phyloP scores from a whole-genome alignment of 2,888 invertebrate species.

The Drosophila testacea region DNA sequence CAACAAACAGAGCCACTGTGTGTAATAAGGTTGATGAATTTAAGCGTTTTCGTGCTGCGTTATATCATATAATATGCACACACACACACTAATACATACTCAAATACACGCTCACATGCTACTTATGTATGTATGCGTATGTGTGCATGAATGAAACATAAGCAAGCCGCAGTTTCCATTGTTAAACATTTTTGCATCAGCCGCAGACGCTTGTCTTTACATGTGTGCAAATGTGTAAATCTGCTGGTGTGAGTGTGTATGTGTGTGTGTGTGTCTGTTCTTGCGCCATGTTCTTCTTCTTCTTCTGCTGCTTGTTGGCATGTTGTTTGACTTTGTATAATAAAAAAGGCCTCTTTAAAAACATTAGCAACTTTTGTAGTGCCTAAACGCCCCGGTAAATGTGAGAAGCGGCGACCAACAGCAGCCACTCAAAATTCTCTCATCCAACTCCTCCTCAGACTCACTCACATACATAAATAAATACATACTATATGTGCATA shows the following conservation, averaged over 20 bases:
- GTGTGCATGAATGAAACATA: constrained; percentile 74
- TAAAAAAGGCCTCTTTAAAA: constrained; percentile 81
- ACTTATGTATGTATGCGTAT: constrained; percentile 49
- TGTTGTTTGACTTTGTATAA: constrained; percentile 80
- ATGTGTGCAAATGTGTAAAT: background rate
- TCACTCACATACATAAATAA: background rate
- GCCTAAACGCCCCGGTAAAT: constrained; percentile 72
- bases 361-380: constrained; percentile 82
- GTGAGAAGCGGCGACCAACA: constrained; percentile 43
- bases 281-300: constrained; percentile 24
- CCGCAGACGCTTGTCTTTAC: constrained; percentile 44
- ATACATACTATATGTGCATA: constrained; percentile 12
- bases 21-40: constrained; percentile 72
- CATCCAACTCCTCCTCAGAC: constrained; percentile 45
- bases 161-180: constrained; percentile 61
- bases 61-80: constrained; percentile 66
- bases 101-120: constrained; percentile 32
- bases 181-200: constrained; percentile 66
- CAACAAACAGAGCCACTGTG: constrained; percentile 20
- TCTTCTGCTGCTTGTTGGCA: constrained; percentile 33
- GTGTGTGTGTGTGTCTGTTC: constrained; percentile 10
- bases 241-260: constrained; percentile 13
- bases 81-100: constrained; percentile 28
- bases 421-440: constrained; percentile 47
- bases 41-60: constrained; percentile 66